phyloP scores from a whole-genome alignment of 1,140 invertebrate genomes.

The Diploscapter pachys region DNA sequence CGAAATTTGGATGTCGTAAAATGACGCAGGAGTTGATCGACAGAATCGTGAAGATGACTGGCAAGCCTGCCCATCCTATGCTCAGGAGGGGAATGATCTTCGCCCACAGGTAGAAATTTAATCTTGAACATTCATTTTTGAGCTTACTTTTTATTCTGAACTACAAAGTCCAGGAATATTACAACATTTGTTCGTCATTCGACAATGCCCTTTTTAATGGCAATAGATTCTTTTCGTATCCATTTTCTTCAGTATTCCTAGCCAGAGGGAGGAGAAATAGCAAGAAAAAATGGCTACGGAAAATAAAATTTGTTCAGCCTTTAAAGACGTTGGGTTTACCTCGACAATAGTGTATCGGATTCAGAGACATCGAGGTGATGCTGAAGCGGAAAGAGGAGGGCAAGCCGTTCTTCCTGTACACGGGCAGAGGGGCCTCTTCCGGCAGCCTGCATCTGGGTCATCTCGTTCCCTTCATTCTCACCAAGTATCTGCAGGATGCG shows the following conservation, averaged over 20 bases:
- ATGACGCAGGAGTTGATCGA: slow-evolving; percentile 79
- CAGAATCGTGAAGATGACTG: slow-evolving; percentile 82
- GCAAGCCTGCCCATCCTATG: slow-evolving; percentile 82
- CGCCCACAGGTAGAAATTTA: slow-evolving; percentile 71
- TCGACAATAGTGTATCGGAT: slow-evolving; percentile 30
- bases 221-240: no score
- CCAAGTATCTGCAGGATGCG: slow-evolving; percentile 94
- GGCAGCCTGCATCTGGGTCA: slow-evolving; percentile 94
- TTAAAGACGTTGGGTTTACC: background rate
- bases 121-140: no score
- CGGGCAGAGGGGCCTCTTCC: slow-evolving; percentile 92
- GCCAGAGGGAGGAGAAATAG: no score
- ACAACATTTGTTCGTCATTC: no score
- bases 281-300: no score
- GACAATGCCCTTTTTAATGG: no score
- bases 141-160: background rate
- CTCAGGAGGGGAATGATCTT: slow-evolving; percentile 90
- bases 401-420: slow-evolving; percentile 95
- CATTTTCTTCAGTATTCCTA: no score
- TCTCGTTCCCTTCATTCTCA: slow-evolving; percentile 93
- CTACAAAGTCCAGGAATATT: background rate
- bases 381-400: slow-evolving; percentile 79
- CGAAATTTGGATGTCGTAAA: slow-evolving; percentile 86
- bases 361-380: slow-evolving; percentile 67
- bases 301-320: no score